Base-by-base conservation (phyloP, 2,888 invertebrate species). In the Prosopocoilus inquinatus region DNA sequence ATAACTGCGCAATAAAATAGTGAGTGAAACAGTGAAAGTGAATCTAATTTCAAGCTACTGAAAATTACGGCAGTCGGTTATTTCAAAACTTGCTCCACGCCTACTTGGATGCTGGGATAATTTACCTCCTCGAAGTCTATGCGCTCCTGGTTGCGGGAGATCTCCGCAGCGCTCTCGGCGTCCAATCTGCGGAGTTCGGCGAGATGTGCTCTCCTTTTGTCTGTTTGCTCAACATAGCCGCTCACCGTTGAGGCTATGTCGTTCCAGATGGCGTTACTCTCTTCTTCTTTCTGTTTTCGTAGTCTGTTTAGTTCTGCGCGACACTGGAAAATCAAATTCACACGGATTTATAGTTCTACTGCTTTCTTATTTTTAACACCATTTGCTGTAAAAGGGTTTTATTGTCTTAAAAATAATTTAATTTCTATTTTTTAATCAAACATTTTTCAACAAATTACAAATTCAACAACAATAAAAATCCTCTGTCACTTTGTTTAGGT, bases 141-240 rank as follows among this genome's bases (percentile, higher is more conserved):
- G 60, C 64, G 65, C 46, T 71, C 70, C 65, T 72, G 69, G 55
- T 75, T 72, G 20, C 53, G 59, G 15, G 47, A 57, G 47, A 75
- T 71, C 56, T 74, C 73, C 1, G 51, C 59, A 41, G 69, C 69
- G 64, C 70, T 71, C 59, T 74, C 72, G 50, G 68, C 64, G 60
- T 78, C 77, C 51, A 72, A 58, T 51, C 68, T 60, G 51, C 66
- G 67, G 61, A 77, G 61, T 59, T 76, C 75, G 9, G 71, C 74
- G 36, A 76, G 64, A 57, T 76, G 75, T 12, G 72, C 66, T 15
- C 77, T 67, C 58, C 69, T 67, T 13, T 63, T 58, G 52, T 77
- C 75, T 2, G 73, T 75, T 55, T 64, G 64, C 35, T 66, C 60
- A 35, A 76, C 69, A 61, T 76, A 73, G 8, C 62, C 57, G 2